phyloP scores from a whole-genome alignment of 2,888 invertebrate species.

The Rhabditophanes sp. region DNA sequence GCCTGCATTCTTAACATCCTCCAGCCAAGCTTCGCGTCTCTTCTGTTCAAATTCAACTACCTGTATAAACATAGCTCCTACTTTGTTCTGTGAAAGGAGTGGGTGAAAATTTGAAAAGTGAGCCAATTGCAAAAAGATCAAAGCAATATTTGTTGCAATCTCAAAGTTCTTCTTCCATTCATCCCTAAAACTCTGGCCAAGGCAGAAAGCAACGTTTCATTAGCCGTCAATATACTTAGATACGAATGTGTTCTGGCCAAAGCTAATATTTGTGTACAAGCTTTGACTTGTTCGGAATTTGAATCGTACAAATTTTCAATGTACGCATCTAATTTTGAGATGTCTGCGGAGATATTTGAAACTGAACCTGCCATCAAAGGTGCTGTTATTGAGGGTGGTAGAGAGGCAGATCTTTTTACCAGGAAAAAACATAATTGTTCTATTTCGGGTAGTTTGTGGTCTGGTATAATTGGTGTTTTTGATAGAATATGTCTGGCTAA shows the following conservation, averaged over 20 bases:
- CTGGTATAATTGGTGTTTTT: slow-evolving; percentile 66
- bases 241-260: slow-evolving; percentile 54
- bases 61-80: slow-evolving; percentile 88
- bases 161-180: slow-evolving; percentile 88
- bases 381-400: no score
- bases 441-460: slow-evolving; percentile 63
- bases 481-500: slow-evolving; percentile 69
- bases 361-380: slow-evolving; percentile 9
- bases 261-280: slow-evolving; percentile 6
- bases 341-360: slow-evolving; percentile 17
- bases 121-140: slow-evolving; percentile 91
- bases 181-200: slow-evolving; percentile 81
- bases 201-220: slow-evolving; percentile 57
- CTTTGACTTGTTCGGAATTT: background rate
- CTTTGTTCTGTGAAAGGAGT: slow-evolving; percentile 84
- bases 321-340: background rate
- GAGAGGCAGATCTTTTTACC: no score
- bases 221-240: slow-evolving; percentile 73
- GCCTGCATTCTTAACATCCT: slow-evolving; percentile 45
- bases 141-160: slow-evolving; percentile 82
- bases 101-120: slow-evolving; percentile 84
- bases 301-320: background rate
- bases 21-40: slow-evolving; percentile 74
- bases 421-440: slow-evolving; percentile 73
- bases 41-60: slow-evolving; percentile 83